Conservation (phyloP, 2,797 vertebrate species). For the Acanthopagrus latus region DNA sequence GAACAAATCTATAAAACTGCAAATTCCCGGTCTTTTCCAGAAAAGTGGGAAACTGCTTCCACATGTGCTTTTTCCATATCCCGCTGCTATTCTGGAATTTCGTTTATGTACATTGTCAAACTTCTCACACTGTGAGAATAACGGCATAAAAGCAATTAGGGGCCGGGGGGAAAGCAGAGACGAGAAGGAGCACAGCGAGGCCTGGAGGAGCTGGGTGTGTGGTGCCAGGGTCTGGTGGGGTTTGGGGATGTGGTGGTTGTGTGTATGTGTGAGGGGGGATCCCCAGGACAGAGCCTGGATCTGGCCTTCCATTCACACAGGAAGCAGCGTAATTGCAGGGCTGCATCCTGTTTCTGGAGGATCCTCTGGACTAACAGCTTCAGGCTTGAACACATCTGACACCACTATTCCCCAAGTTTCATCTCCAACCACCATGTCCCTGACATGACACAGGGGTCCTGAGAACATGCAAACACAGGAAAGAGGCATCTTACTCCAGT, state of each 20-base stretch:
- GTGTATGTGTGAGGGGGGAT: slow-evolving; percentile 38
- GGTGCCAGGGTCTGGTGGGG: slow-evolving; percentile 52
- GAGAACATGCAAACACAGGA: slow-evolving; percentile 66
- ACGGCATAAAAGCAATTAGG: slow-evolving; percentile 82
- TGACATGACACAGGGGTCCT: slow-evolving; percentile 60
- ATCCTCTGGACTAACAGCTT: slow-evolving; percentile 42
- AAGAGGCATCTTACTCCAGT: neutral
- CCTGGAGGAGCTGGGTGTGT: slow-evolving; percentile 33
- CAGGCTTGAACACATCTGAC: slow-evolving; percentile 35
- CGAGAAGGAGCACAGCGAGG: slow-evolving; percentile 36
- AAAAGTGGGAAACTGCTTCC: slow-evolving; percentile 81
- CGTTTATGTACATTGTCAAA: slow-evolving; percentile 85
- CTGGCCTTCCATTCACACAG: slow-evolving; percentile 72
- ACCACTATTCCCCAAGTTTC: slow-evolving; percentile 22
- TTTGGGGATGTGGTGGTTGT: slow-evolving; percentile 46
- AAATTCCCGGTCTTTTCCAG: slow-evolving; percentile 71
- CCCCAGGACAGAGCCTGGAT: slow-evolving; percentile 50
- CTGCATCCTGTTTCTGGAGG: slow-evolving; percentile 51
- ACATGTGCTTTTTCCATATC: slow-evolving; percentile 85
- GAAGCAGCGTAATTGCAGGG: slow-evolving; percentile 48
- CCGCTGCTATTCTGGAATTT: slow-evolving; percentile 84
- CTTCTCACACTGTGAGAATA: slow-evolving; percentile 84
- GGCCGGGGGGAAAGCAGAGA: slow-evolving; percentile 60
- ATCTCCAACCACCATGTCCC: slow-evolving; percentile 32
- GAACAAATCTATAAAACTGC: slow-evolving; percentile 75